phyloP scores from a whole-genome alignment of 2,888 invertebrate genomes.

The Sarcophaga variegata region DNA sequence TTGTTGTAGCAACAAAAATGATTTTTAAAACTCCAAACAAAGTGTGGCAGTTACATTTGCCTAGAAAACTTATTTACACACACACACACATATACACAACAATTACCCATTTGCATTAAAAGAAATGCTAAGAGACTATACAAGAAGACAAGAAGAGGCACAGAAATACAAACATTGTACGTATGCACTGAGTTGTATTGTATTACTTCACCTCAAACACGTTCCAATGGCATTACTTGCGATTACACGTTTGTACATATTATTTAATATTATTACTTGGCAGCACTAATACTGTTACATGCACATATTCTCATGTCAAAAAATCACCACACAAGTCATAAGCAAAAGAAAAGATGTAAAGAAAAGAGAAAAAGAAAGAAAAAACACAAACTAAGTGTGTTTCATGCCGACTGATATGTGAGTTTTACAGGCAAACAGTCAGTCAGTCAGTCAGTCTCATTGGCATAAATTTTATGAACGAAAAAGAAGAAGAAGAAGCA shows the following conservation, averaged over 20 bases:
- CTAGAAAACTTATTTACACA: no score
- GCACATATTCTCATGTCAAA: no score
- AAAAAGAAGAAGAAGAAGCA: constrained; percentile 46
- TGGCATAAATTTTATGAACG: constrained; percentile 21
- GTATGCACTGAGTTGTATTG: no score
- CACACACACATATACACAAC: no score
- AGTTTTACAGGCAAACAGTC: constrained; percentile 8
- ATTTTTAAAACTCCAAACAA: no score
- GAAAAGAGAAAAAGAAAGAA: background rate
- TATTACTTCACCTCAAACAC: constrained; percentile 69
- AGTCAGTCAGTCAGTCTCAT: no score
- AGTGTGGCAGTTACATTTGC: no score
- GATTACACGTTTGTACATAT: background rate
- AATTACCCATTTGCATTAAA: background rate
- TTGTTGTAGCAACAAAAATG: no score
- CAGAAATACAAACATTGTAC: background rate
- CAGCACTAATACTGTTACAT: background rate
- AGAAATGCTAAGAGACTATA: constrained; percentile 21
- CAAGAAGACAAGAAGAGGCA: constrained; percentile 47
- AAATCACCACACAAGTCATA: no score
- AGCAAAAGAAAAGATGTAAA: no score
- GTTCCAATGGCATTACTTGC: constrained; percentile 24
- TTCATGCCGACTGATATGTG: no score
- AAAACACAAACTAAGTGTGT: background rate
- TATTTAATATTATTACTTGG: background rate